Evolutionary conservation across 2,113 vertebrate genomes (phyloP).

Genomic region (Tragulus kanchil): DNA sequence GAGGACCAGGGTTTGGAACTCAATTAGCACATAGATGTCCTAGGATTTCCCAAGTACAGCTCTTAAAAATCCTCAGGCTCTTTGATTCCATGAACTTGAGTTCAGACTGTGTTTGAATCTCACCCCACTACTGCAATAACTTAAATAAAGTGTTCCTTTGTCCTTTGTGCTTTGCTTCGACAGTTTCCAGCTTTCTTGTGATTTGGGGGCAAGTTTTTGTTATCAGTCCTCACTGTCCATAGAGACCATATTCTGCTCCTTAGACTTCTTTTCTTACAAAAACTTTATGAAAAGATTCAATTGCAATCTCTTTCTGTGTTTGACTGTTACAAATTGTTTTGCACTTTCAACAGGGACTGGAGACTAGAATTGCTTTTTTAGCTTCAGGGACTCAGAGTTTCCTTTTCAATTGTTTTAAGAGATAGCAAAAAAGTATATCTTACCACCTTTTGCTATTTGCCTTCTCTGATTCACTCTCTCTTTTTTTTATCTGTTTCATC

Average conservation of each 20-base stretch:
- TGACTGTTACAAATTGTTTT: slow-evolving; percentile 40
- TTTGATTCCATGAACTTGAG: not conserved
- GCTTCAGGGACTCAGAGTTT: slow-evolving; percentile 36
- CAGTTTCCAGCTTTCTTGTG: not conserved
- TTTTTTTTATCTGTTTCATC: not conserved
- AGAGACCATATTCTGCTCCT: not conserved
- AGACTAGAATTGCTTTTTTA: slow-evolving; percentile 41
- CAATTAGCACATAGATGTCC: not conserved
- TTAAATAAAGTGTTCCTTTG: not conserved
- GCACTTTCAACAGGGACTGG: not conserved
- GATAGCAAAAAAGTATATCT: slow-evolving; percentile 32
- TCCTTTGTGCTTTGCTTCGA: not conserved
- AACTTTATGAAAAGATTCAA: not conserved
- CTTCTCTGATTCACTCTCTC: not conserved
- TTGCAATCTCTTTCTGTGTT: not conserved
- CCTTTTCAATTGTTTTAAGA: slow-evolving; percentile 44
- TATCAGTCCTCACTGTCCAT: not conserved
- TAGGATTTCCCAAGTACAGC: not conserved
- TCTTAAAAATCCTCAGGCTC: not conserved
- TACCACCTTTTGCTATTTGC: not conserved
- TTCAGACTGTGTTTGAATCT: not conserved
- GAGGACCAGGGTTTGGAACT: no score
- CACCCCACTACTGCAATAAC: not conserved
- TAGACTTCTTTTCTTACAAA: not conserved
- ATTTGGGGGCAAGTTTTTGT: not conserved